These are phyloP conservation scores for Umimayanthus kanabou DNA, from an alignment of 92 coral and sea anemone species.

Conservation along the genomic window DNA sequence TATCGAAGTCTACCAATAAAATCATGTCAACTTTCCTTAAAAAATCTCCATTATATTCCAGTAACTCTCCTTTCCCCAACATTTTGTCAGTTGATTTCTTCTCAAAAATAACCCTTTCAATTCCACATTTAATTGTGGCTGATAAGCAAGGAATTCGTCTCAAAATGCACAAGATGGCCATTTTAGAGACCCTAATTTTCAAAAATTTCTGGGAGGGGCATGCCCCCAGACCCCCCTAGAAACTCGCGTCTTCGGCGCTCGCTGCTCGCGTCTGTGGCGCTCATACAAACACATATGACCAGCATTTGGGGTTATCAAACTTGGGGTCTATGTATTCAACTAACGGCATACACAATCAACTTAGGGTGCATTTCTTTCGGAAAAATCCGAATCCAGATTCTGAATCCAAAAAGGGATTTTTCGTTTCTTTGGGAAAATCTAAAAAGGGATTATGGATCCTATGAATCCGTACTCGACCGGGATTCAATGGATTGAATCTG, in stretches of 20 bases:
- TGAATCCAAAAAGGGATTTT: too few species aligned
- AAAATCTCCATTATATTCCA: background rate
- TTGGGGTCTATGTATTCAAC: background rate
- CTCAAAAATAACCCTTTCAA: constrained; percentile 13
- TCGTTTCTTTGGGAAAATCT: too few species aligned
- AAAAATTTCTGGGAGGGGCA: background rate
- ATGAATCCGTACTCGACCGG: too few species aligned
- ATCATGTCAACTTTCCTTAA: background rate
- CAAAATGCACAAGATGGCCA: background rate
- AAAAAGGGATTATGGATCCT: too few species aligned
- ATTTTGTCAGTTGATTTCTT: constrained; percentile 8
- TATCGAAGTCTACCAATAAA: constrained; percentile 4
- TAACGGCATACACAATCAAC: too few species aligned
- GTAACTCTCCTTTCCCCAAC: constrained; percentile 6
- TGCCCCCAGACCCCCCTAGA: background rate
- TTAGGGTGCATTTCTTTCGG: too few species aligned
- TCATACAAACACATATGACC: background rate
- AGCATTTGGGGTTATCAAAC: background rate
- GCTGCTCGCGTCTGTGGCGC: too few species aligned
- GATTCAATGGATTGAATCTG: too few species aligned
- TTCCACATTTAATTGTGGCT: constrained; percentile 11
- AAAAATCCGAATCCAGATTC: too few species aligned
- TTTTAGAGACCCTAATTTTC: background rate
- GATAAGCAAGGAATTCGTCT: background rate
- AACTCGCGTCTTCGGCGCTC: background rate